These are phyloP conservation scores for Turritopsis dohrnii DNA, from an alignment of 30 jellyfish, hydroid and myxozoan genomes.

Conservation along the genomic window DNA sequence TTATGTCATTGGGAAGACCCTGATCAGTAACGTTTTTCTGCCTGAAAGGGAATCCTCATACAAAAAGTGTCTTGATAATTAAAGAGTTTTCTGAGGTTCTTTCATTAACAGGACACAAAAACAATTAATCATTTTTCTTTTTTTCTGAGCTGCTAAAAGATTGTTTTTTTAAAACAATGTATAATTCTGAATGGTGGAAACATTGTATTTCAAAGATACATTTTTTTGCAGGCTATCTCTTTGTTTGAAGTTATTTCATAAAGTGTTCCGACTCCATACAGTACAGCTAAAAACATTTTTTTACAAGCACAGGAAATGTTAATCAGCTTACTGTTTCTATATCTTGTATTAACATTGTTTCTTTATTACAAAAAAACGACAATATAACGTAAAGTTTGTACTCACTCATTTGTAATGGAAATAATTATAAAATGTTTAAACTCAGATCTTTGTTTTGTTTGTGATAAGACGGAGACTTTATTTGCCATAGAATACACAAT, in stretches of 20 bases:
- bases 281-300: not conserved
- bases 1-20: no score
- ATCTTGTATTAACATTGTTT: not conserved
- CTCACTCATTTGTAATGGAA: not conserved
- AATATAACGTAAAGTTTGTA: not conserved
- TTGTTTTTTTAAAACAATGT: no score
- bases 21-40: no score
- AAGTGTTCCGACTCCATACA: not conserved
- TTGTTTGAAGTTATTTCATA: not conserved
- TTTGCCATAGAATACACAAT: conserved; percentile 2
- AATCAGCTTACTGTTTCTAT: not conserved
- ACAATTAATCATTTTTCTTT: no score
- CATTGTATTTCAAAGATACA: not conserved
- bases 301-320: not conserved
- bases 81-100: no score
- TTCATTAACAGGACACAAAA: no score
- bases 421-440: not conserved
- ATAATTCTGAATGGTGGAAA: no score
- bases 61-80: no score
- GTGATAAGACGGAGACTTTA: no score
- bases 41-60: no score
- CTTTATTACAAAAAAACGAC: not conserved
- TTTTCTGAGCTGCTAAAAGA: no score
- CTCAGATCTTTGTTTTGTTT: no score
- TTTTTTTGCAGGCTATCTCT: not conserved